phyloP scores from a whole-genome alignment of 2,888 invertebrate genomes.

The Pachycephus smyrnensis region DNA sequence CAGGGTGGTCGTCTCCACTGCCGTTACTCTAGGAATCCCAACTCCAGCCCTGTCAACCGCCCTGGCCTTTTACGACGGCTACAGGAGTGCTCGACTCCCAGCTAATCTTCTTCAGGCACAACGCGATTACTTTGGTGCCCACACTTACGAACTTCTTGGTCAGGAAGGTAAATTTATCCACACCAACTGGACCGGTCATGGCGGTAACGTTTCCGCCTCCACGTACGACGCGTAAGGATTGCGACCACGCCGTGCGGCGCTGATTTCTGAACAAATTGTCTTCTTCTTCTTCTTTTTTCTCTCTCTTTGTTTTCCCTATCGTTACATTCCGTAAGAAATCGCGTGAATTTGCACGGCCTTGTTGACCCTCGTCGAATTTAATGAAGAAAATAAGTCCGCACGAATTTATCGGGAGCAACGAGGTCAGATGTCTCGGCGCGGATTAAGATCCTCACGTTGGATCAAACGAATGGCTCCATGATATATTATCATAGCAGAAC shows the following conservation, averaged over 20 bases:
- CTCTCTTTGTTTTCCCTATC: neutral
- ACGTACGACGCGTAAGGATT: constrained; percentile 81
- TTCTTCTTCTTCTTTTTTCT: neutral
- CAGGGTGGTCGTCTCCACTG: constrained; percentile 83
- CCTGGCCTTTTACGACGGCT: constrained; percentile 97
- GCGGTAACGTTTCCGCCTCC: constrained; percentile 94
- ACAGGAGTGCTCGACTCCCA: constrained; percentile 85
- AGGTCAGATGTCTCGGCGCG: neutral
- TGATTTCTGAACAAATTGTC: constrained; percentile 1
- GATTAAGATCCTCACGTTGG: too few relatives aligned
- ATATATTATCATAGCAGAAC: neutral
- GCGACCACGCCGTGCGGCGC: neutral
- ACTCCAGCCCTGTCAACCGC: constrained; percentile 94
- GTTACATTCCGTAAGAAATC: neutral
- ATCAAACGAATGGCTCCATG: neutral
- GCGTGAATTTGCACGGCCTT: neutral
- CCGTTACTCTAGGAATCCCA: constrained; percentile 86
- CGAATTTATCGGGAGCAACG: neutral
- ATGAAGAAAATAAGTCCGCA: neutral
- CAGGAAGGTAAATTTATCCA: constrained; percentile 92
- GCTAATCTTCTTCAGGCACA: constrained; percentile 98
- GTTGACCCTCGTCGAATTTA: neutral
- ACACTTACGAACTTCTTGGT: constrained; percentile 92
- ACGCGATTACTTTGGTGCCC: constrained; percentile 98
- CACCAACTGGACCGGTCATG: constrained; percentile 99